A percentile compares a stretch with the other conserved stretches of the same genome.
These are phyloP conservation scores for Sturnira hondurensis DNA, from an alignment of 2,113 vertebrate genomes.

Conservation along the genomic window DNA sequence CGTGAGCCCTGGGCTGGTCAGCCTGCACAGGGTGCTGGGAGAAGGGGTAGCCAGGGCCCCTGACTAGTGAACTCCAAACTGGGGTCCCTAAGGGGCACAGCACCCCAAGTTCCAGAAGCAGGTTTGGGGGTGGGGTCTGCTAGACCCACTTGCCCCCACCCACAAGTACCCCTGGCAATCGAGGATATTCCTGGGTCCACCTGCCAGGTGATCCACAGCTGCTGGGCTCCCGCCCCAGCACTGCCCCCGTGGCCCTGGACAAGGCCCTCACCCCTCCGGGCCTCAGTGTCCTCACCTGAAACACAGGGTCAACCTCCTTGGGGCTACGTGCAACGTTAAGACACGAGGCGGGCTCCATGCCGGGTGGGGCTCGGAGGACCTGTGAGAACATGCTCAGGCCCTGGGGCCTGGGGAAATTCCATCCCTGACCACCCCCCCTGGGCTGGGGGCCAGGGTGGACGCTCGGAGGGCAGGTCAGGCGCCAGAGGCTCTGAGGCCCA, in stretches of 20 bases:
- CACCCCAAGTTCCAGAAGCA: not conserved
- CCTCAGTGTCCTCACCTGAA: not conserved
- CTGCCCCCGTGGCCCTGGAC: not conserved
- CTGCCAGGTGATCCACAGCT: not conserved
- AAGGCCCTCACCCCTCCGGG: not conserved
- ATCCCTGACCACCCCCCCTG: not conserved
- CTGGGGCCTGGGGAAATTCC: not conserved
- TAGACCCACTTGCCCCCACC: not conserved
- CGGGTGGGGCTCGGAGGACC: rapidly evolving
- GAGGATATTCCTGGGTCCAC: not conserved
- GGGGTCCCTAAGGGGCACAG: not conserved
- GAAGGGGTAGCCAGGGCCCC: not conserved
- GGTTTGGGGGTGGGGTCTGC: not conserved
- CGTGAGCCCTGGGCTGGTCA: too few relatives aligned
- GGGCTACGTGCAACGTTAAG: rapidly evolving
- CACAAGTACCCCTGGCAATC: not conserved
- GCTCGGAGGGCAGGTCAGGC: rapidly evolving
- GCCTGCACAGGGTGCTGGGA: not conserved
- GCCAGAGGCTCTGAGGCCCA: not conserved
- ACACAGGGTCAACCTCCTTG: not conserved
- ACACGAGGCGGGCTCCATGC: rapidly evolving
- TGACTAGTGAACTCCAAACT: not conserved
- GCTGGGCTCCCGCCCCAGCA: not conserved
- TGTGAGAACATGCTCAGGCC: too few relatives aligned
- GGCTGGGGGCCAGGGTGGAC: not conserved